Evolutionary conservation across 2,888 invertebrate species (phyloP).

Genomic region (Cactoblastis cactorum): DNA sequence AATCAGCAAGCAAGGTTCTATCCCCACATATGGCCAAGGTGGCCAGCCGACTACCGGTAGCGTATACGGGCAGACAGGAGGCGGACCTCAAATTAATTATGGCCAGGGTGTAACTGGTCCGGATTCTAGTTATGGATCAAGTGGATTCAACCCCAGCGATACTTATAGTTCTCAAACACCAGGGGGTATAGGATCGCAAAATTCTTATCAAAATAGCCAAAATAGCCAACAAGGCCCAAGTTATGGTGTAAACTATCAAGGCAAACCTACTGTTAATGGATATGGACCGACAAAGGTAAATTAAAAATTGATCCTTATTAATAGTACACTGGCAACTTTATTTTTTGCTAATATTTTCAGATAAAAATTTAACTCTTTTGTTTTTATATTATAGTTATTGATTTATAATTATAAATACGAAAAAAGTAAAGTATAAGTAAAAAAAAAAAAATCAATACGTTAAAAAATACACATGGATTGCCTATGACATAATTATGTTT

Average conservation of each 20-base stretch:
- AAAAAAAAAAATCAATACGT: too few relatives aligned
- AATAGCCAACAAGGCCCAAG: background rate
- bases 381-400: too few relatives aligned
- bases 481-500: too few relatives aligned
- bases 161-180: background rate
- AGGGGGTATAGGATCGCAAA: background rate
- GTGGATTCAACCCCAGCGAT: background rate
- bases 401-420: too few relatives aligned
- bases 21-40: slow-evolving; percentile 14
- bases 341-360: too few relatives aligned
- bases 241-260: background rate
- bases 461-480: too few relatives aligned
- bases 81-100: background rate
- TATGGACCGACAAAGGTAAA: background rate
- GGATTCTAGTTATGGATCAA: background rate
- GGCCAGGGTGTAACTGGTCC: background rate
- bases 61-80: background rate
- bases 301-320: background rate
- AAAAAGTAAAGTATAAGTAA: too few relatives aligned
- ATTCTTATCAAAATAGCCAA: slow-evolving; percentile 2
- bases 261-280: slow-evolving; percentile 2
- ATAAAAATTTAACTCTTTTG: too few relatives aligned
- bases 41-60: slow-evolving; percentile 8
- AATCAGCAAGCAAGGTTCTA: slow-evolving; percentile 15
- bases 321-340: too few relatives aligned